A percentile compares a stretch with the other conserved stretches of the same genome.
These are phyloP conservation scores for Ciconia maguari DNA, from an alignment of 2,113 vertebrate species.

Conservation along the genomic window DNA sequence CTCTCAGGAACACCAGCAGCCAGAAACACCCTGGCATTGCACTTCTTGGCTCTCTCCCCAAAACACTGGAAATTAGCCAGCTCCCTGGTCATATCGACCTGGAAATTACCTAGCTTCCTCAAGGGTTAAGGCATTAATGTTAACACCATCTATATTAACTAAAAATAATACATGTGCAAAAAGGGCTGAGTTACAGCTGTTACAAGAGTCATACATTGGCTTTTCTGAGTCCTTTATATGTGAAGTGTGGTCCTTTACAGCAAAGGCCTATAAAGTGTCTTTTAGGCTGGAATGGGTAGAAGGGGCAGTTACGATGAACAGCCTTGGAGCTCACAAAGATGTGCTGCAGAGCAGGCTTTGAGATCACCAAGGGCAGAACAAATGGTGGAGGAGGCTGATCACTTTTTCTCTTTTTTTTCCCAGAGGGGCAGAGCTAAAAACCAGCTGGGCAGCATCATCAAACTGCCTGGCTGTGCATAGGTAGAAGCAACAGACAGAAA, in stretches of 20 bases:
- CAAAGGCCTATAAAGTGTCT: neutral
- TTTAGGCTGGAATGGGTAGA: neutral
- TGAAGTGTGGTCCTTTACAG: neutral
- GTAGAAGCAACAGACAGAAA: neutral
- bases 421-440: neutral
- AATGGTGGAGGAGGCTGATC: neutral
- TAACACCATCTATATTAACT: conserved; percentile 45
- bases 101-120: conserved; percentile 50
- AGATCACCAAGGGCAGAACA: neutral
- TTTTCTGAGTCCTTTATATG: neutral
- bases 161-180: conserved; percentile 15
- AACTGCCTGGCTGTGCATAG: neutral
- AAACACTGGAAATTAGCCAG: conserved; percentile 26
- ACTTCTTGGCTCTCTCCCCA: neutral
- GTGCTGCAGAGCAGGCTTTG: neutral
- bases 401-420: neutral
- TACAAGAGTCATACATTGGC: neutral
- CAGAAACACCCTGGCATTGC: neutral
- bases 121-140: conserved; percentile 56
- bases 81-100: neutral
- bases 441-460: neutral
- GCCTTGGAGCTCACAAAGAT: neutral
- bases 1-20: neutral
- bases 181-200: conserved; percentile 25
- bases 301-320: neutral